Percentiles rank a stretch among this genome's conserved stretches.
These are phyloP conservation scores for Nephotettix cincticeps DNA, from an alignment of 1,140 invertebrate species.

Conservation along the genomic window DNA sequence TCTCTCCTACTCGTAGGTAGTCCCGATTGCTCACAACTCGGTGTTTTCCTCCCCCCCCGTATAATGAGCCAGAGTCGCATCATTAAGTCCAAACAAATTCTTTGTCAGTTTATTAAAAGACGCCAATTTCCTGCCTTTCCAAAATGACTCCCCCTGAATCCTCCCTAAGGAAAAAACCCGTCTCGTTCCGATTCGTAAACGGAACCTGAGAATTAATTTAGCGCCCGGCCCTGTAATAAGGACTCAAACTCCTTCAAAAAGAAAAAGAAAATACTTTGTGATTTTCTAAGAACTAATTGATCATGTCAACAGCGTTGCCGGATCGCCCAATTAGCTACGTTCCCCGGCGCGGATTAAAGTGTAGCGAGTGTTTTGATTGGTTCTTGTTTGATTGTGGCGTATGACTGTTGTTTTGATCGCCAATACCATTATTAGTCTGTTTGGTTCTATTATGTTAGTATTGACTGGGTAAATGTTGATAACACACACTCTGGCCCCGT, in stretches of 20 bases:
- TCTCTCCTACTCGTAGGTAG: too few species aligned
- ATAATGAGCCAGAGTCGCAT: not conserved
- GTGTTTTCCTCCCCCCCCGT: too few species aligned
- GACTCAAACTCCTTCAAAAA: not conserved
- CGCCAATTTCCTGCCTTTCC: slow-evolving; percentile 21
- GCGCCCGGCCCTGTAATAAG: not conserved
- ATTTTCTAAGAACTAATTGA: slow-evolving; percentile 29
- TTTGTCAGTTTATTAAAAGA: slow-evolving; percentile 24
- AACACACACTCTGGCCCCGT: not conserved
- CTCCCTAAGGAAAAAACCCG: not conserved
- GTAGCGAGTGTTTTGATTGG: too few species aligned
- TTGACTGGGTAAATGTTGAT: slow-evolving; percentile 13
- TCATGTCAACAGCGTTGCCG: slow-evolving; percentile 22
- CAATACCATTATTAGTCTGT: slow-evolving; percentile 8
- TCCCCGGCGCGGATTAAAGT: too few species aligned
- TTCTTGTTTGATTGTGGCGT: not conserved
- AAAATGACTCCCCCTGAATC: not conserved
- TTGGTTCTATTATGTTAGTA: not conserved
- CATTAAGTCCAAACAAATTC: slow-evolving; percentile 16
- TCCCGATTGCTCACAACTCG: too few species aligned
- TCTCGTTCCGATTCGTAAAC: slow-evolving; percentile 13
- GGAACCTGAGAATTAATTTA: slow-evolving; percentile 25
- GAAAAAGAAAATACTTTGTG: slow-evolving; percentile 28
- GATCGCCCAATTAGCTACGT: too few species aligned
- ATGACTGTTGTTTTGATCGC: slow-evolving; percentile 3